These are phyloP conservation scores for Triplophysa bombifrons DNA, from an alignment of 2,797 vertebrate genomes.

Conservation along the genomic window DNA sequence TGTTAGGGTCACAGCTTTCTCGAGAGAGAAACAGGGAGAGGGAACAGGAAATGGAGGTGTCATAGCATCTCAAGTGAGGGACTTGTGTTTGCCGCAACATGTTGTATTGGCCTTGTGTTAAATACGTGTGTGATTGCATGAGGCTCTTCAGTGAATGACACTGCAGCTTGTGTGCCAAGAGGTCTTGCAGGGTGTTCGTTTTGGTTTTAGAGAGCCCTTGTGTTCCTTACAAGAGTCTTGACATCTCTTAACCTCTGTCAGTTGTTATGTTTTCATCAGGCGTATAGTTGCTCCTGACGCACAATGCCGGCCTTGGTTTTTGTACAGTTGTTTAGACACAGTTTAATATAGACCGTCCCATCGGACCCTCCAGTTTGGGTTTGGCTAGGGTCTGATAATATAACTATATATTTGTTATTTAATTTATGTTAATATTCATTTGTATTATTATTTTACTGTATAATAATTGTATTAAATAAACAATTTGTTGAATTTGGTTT, in stretches of 20 bases:
- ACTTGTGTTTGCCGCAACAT: conserved; percentile 27
- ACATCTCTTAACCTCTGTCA: conserved; percentile 82
- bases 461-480: too few species aligned
- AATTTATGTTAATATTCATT: too few species aligned
- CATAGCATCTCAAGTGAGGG: conserved; percentile 24
- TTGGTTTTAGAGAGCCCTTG: conserved; percentile 73
- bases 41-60: conserved; percentile 20
- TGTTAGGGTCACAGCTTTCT: conserved; percentile 31
- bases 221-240: conserved; percentile 73
- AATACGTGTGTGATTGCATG: conserved; percentile 64
- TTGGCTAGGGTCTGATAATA: too few species aligned
- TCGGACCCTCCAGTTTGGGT: too few species aligned
- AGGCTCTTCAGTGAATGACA: conserved; percentile 66
- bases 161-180: conserved; percentile 75
- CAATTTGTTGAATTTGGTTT: too few species aligned
- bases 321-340: too few species aligned
- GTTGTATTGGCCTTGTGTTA: conserved; percentile 45
- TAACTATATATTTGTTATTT: too few species aligned
- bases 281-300: conserved; percentile 65
- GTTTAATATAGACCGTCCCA: too few species aligned
- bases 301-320: not conserved
- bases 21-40: conserved; percentile 36
- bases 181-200: conserved; percentile 70
- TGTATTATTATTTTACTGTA: too few species aligned
- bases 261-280: conserved; percentile 72